Base-by-base conservation (phyloP, 1,140 invertebrate genomes). In the Sinonovacula constricta region DNA sequence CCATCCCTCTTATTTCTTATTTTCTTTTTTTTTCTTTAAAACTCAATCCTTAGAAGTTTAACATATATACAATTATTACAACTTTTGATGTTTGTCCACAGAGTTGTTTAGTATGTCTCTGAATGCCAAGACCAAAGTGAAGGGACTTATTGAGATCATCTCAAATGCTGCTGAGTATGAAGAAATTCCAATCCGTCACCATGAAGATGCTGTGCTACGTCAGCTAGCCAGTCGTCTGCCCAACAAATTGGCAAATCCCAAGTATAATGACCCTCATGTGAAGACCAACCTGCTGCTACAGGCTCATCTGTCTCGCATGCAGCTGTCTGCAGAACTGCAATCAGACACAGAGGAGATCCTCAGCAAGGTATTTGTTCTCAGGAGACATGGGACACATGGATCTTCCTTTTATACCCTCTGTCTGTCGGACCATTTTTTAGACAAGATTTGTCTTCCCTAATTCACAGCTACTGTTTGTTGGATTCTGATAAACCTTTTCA, bases 101-200 rank as follows among this genome's bases (percentile, higher is more conserved):
- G 98, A 99, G 91, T 92, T 99, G 72, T 99, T 99, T 92, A 98
- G 96, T 86, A 93, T 99, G 83, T 99, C 98, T 1, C 91, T 99
- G 4, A 99, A 98, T 63, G 96, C 93, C 78, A 99, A 99, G 92
- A 99, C 98, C 0, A 99, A 99, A 92, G 96, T 99, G 57, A 94
- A 97, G 30, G 98, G 98, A 39, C 92, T 99, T 0, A 91, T 99
- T 78, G 99, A 99, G 92, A 99, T 99, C 85, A 98, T 99, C 39
- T 97, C 97, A 0, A 97, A 96, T 39, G 98, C 99, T 0, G 97
- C 97, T 0, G 99, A 99, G 92, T 99, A 99, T 90, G 96, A 97
- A 82, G 94, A 94, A 83, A 94, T 99, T 66, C 95, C 97, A 15
- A 97, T 99, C 56, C 91, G 99, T 60, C 98, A 99, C 89, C 94